Percentiles rank a stretch among this genome's conserved stretches.
Evolutionary conservation across 2,888 invertebrate genomes (phyloP).

Genomic region (Spodoptera exigua): DNA sequence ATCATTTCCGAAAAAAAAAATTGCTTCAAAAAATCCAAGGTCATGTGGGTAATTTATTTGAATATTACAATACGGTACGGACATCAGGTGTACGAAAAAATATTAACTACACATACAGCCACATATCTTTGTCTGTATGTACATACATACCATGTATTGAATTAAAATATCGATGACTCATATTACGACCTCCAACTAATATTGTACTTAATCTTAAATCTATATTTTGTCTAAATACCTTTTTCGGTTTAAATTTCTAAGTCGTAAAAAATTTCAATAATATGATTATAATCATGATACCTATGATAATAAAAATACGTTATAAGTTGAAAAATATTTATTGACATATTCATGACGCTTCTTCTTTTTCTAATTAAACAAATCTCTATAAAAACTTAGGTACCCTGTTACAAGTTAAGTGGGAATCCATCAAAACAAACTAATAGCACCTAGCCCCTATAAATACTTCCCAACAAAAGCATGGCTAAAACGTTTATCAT

Average conservation of each 20-base stretch:
- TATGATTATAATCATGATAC: too few species aligned
- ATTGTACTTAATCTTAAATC: constrained; percentile 12
- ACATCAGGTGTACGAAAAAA: constrained; percentile 22
- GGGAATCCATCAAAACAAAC: neutral
- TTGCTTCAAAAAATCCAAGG: constrained; percentile 7
- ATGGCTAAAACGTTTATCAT: constrained; percentile 23
- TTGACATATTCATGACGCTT: neutral
- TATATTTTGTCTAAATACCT: constrained; percentile 12
- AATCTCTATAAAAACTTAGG: neutral
- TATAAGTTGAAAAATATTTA: neutral
- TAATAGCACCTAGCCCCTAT: neutral
- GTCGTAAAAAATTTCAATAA: too few species aligned
- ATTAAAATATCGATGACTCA: constrained; percentile 58
- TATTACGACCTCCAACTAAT: constrained; percentile 31
- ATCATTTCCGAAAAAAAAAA: constrained; percentile 11
- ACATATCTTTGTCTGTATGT: too few species aligned
- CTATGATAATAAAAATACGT: neutral
- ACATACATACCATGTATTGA: constrained; percentile 40
- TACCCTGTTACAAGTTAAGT: constrained; percentile 5
- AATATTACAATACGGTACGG: constrained; percentile 14
- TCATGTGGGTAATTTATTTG: constrained; percentile 1
- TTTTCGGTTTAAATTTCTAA: neutral
- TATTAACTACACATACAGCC: constrained; percentile 9
- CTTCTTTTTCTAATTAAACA: neutral
- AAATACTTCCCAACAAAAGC: constrained; percentile 11